Percentiles rank a stretch among this genome's conserved stretches.
Conservation (phyloP, 2,797 vertebrate genomes). For the Lepus oiostolus region DNA sequence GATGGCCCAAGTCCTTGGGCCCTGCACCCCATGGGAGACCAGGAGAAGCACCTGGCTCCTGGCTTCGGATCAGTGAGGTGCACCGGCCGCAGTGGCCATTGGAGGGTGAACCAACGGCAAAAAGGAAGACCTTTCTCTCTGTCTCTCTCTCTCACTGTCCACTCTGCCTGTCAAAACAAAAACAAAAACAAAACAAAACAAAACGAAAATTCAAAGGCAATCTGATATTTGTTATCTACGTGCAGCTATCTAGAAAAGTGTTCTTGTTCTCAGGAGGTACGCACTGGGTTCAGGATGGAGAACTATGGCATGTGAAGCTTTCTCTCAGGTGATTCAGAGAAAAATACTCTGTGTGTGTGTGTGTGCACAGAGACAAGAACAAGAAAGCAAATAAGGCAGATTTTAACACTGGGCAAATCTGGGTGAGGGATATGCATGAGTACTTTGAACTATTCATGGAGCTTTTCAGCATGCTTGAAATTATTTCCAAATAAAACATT, state of each 20-base stretch:
- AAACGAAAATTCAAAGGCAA: background rate
- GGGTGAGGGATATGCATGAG: background rate
- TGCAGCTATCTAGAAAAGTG: background rate
- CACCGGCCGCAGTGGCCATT: too few relatives aligned
- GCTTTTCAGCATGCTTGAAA: background rate
- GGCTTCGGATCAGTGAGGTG: too few relatives aligned
- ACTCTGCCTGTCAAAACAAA: too few relatives aligned
- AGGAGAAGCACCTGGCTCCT: too few relatives aligned
- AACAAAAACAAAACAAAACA: too few relatives aligned
- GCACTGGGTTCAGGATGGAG: background rate
- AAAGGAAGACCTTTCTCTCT: too few relatives aligned
- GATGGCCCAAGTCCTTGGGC: too few relatives aligned
- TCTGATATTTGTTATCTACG: background rate
- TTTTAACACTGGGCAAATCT: background rate
- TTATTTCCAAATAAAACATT: slow-evolving; percentile 59
- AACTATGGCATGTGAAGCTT: background rate
- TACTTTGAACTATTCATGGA: background rate
- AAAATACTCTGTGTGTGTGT: background rate
- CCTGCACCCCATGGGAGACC: too few relatives aligned
- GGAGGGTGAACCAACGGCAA: too few relatives aligned
- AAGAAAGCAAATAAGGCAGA: background rate
- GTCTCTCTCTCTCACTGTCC: too few relatives aligned
- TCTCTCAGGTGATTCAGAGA: background rate
- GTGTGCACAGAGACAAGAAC: background rate
- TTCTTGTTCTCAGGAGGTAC: background rate